phyloP scores from a whole-genome alignment of 2,888 invertebrate genomes.

The Ophion slaviceki region DNA sequence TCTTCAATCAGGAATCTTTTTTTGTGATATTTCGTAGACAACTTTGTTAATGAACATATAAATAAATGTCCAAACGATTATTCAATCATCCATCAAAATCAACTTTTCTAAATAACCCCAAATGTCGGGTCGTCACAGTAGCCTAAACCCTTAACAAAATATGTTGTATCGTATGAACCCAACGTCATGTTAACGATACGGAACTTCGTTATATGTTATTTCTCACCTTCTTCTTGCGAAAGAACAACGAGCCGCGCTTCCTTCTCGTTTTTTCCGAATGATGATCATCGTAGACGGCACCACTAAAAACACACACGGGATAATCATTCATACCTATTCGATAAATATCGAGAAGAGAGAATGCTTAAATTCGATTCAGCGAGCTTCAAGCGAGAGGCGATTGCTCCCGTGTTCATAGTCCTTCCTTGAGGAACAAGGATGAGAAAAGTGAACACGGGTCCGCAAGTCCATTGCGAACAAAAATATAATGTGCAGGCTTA shows the following conservation, averaged over 20 bases:
- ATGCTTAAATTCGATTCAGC: slow-evolving; percentile 16
- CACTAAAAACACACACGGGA: slow-evolving; percentile 70
- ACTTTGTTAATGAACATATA: too few relatives aligned
- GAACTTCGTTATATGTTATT: slow-evolving; percentile 18
- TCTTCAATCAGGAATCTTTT: too few relatives aligned
- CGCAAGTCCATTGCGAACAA: background rate
- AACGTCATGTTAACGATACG: background rate
- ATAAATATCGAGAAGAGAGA: slow-evolving; percentile 7
- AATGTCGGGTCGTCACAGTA: too few relatives aligned
- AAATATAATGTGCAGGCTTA: slow-evolving; percentile 60
- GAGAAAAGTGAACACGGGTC: background rate
- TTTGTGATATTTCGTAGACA: too few relatives aligned
- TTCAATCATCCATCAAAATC: too few relatives aligned
- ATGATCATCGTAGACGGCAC: slow-evolving; percentile 86
- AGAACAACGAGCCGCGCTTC: slow-evolving; percentile 95
- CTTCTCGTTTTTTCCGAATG: slow-evolving; percentile 92
- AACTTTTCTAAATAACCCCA: too few relatives aligned
- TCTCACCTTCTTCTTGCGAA: slow-evolving; percentile 93
- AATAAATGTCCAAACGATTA: too few relatives aligned
- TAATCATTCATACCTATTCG: background rate
- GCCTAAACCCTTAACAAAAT: too few relatives aligned
- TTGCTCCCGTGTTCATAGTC: background rate
- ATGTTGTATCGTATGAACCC: background rate
- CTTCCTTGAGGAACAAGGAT: background rate
- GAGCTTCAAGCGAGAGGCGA: slow-evolving; percentile 80